Conservation (phyloP, 2,888 invertebrate genomes). For the Neuroscelio doddi region DNA sequence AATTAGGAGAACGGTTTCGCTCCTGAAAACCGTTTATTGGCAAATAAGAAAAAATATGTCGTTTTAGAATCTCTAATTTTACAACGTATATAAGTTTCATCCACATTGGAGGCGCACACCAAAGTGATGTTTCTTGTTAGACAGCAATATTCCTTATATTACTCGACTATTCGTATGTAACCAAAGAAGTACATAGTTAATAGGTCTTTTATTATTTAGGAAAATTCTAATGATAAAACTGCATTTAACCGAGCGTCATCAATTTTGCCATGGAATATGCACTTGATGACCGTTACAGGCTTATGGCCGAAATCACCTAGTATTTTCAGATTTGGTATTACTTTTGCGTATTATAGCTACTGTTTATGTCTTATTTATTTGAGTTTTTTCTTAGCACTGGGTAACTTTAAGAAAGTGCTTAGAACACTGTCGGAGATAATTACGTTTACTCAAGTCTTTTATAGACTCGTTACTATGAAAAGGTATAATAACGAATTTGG, state of each 20-base stretch:
- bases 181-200: too few relatives aligned
- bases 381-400: slow-evolving; percentile 52
- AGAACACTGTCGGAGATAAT: slow-evolving; percentile 39
- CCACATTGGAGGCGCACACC: too few relatives aligned
- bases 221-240: slow-evolving; percentile 26
- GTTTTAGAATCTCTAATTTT: too few relatives aligned
- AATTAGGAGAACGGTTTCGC: too few relatives aligned
- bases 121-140: too few relatives aligned
- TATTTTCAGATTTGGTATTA: slow-evolving; percentile 47
- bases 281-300: slow-evolving; percentile 52
- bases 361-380: slow-evolving; percentile 55
- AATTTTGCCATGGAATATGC: slow-evolving; percentile 53
- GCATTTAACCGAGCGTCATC: slow-evolving; percentile 47
- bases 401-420: slow-evolving; percentile 28
- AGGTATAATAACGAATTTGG: slow-evolving; percentile 41
- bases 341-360: slow-evolving; percentile 53
- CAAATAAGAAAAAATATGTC: too few relatives aligned
- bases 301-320: slow-evolving; percentile 55
- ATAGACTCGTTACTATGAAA: slow-evolving; percentile 43
- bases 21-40: too few relatives aligned
- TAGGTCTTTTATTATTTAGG: slow-evolving; percentile 5
- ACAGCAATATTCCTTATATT: too few relatives aligned
- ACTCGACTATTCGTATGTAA: too few relatives aligned
- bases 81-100: too few relatives aligned
- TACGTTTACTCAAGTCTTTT: slow-evolving; percentile 49